Evolutionary conservation across 2,797 vertebrate species (phyloP), one percentile per base, ranked within the genome.

Genomic region (Enteromius unitaeniatus): DNA sequence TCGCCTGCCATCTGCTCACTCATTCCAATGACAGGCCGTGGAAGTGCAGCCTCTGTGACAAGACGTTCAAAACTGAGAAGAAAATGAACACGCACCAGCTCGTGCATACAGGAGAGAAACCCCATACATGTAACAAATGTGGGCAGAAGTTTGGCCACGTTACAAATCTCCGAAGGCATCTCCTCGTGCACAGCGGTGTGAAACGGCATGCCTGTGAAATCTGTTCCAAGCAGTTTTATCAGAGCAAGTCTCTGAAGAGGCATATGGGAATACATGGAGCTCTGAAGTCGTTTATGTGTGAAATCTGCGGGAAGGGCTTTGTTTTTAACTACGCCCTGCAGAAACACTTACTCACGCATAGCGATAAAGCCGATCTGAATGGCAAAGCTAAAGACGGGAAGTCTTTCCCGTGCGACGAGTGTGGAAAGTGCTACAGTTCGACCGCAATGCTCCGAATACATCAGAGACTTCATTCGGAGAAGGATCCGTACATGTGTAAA

Each of bases 81-180:
- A 93, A 92, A 88, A 90, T 93, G 90, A 89, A 87, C 7, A 79
- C 90, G 31, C 94, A 95, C 89, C 42, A 89, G 9, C 84, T 92
- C 19, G 88, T 94, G 51, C 94, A 95, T 87, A 94, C 93, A 0
- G 94, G 93, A 28, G 94, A 95, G 92, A 95, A 93, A 79, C 93
- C 93, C 0, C 94, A 94, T 26, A 88, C 89, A 76, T 95, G 94
- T 8, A 92, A 93, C 6, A 90, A 93, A 0, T 95, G 95, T 1
- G 92, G 93, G 0, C 82, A 86, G 58, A 91, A 82, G 77, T 95
- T 95, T 89, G 84, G 92, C 21, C 93, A 93, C 87, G 88, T 91
- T 0, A 91, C 87, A n/a, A 93, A 94, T 31, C 92, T 95, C 0
- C 93, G 93, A 89, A 92, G 92, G 65, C 95, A 95, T 88, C 91